Conservation (phyloP, 2,888 invertebrate genomes). For the Scrobipalpa costella region DNA sequence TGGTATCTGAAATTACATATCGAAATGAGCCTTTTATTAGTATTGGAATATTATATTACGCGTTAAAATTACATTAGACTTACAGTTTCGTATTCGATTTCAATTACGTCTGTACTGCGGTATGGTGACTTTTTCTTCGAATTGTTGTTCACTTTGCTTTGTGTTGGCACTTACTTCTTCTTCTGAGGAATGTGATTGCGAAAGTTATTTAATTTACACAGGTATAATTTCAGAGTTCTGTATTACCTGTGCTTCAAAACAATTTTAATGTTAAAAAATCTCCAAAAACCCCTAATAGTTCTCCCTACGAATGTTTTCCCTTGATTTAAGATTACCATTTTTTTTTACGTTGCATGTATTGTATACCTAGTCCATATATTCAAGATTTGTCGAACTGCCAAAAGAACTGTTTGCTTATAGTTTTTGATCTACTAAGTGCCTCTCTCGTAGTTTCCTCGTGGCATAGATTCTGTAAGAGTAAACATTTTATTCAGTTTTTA, state of each 20-base stretch:
- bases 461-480: background rate
- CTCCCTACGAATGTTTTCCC: no score
- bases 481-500: no score
- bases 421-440: background rate
- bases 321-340: no score
- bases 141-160: no score
- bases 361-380: background rate
- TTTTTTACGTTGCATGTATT: no score
- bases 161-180: no score
- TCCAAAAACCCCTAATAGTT: no score
- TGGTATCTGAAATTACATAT: slow-evolving; percentile 1
- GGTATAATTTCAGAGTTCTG: no score
- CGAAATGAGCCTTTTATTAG: background rate
- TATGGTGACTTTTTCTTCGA: background rate
- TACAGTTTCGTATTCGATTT: slow-evolving; percentile 7
- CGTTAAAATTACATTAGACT: slow-evolving; percentile 3
- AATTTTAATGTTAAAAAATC: no score
- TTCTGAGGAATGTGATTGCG: no score
- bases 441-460: background rate
- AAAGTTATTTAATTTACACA: no score
- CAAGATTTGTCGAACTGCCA: background rate
- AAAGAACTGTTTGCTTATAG: background rate
- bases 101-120: background rate
- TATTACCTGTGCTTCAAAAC: no score
- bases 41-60: background rate